Percentiles rank a stretch among this genome's conserved stretches.
These are phyloP conservation scores for Coturnix japonica DNA, from an alignment of 2,113 vertebrate species.

Conservation along the genomic window DNA sequence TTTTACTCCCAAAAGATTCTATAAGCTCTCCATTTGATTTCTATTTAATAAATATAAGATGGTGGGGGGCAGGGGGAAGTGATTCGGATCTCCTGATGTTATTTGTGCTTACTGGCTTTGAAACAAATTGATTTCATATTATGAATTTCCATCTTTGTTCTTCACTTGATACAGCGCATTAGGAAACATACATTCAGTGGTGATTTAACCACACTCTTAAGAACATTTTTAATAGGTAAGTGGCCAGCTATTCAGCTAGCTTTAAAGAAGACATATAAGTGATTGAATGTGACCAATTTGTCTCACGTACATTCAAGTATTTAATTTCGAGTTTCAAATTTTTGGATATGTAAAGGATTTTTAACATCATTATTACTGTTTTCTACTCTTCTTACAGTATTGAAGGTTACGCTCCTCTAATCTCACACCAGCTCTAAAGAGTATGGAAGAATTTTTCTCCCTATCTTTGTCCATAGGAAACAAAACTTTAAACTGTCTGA, in stretches of 20 bases:
- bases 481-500: background rate
- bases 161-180: background rate
- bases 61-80: background rate
- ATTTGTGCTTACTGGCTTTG: background rate
- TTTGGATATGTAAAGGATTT: background rate
- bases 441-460: background rate
- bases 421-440: background rate
- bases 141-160: background rate
- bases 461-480: background rate
- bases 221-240: background rate
- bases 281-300: background rate
- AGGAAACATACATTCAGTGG: background rate
- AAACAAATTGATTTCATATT: slow-evolving; percentile 1
- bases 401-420: background rate
- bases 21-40: background rate
- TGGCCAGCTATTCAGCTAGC: background rate
- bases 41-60: slow-evolving; percentile 41
- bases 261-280: background rate
- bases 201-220: background rate
- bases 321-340: background rate
- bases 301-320: background rate
- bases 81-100: background rate
- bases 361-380: background rate
- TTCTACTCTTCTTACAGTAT: background rate
- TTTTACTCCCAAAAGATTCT: background rate